A percentile compares a stretch with the other conserved stretches of the same genome.
Evolutionary conservation across 2,113 vertebrate genomes (phyloP).

Genomic region (Nanger granti): DNA sequence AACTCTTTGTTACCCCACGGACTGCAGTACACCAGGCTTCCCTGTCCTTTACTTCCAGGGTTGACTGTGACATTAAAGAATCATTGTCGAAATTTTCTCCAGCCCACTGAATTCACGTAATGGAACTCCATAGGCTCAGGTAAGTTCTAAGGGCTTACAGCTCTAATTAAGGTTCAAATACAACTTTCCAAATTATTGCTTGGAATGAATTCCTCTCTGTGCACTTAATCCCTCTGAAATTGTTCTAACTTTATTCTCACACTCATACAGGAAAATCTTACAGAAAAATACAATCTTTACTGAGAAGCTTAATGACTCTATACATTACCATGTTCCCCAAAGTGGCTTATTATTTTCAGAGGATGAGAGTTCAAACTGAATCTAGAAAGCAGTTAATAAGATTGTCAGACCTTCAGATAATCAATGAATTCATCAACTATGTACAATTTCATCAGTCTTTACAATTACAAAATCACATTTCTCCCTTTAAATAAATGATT

Average conservation of each 20-base stretch:
- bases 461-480: background rate
- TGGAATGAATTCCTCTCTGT: constrained; percentile 9
- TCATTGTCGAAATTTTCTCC: background rate
- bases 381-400: background rate
- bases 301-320: background rate
- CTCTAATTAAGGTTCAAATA: background rate
- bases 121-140: background rate
- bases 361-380: background rate
- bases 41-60: background rate
- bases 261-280: background rate
- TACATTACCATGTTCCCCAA: background rate
- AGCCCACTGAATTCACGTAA: background rate
- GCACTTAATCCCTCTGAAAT: constrained; percentile 4
- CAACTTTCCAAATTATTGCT: background rate
- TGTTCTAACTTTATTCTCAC: background rate
- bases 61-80: background rate
- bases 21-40: background rate
- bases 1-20: background rate
- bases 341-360: background rate
- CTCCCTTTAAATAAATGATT: background rate
- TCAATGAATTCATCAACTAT: background rate
- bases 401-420: background rate
- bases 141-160: background rate
- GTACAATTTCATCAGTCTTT: background rate
- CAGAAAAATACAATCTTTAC: background rate